Evolutionary conservation across 1,140 invertebrate genomes (phyloP).

Genomic region (Metaphire vulgaris): DNA sequence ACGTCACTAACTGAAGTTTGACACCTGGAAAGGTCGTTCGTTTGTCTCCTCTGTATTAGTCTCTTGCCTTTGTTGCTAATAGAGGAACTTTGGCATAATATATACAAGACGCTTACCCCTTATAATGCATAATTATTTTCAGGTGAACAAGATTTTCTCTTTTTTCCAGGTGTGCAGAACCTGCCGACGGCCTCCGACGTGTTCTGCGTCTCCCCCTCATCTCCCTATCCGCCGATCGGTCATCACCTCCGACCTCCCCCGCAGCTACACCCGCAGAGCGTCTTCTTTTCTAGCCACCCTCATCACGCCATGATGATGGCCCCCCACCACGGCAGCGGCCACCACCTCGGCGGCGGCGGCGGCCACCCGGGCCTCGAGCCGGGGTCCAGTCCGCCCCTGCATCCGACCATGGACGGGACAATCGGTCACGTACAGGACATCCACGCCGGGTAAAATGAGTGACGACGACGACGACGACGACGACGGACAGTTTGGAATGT

Average conservation of each 20-base stretch:
- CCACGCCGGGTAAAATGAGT: conserved; percentile 54
- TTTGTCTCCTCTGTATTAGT: too few species aligned
- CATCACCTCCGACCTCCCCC: conserved; percentile 51
- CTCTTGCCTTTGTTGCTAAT: too few species aligned
- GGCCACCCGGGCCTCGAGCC: too few species aligned
- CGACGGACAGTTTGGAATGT: too few species aligned
- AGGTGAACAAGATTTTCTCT: too few species aligned
- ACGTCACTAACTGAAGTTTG: too few species aligned
- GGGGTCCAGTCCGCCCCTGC: conserved; percentile 52
- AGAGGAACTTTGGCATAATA: too few species aligned
- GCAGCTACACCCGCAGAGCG: conserved; percentile 53
- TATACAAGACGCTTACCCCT: too few species aligned
- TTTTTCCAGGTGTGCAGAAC: conserved; percentile 47
- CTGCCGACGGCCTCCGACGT: conserved; percentile 43
- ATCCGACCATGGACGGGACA: conserved; percentile 50
- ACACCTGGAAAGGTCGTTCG: too few species aligned
- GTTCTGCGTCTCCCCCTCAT: conserved; percentile 47
- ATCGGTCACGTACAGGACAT: conserved; percentile 56
- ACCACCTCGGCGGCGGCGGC: background rate
- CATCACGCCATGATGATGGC: conserved; percentile 52
- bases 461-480: too few species aligned
- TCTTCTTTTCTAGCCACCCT: conserved; percentile 55
- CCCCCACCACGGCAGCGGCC: conserved; percentile 31
- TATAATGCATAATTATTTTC: too few species aligned
- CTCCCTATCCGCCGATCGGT: conserved; percentile 52